Base-by-base conservation (phyloP, 2,888 invertebrate species). In the Drosophila kokeensis region DNA sequence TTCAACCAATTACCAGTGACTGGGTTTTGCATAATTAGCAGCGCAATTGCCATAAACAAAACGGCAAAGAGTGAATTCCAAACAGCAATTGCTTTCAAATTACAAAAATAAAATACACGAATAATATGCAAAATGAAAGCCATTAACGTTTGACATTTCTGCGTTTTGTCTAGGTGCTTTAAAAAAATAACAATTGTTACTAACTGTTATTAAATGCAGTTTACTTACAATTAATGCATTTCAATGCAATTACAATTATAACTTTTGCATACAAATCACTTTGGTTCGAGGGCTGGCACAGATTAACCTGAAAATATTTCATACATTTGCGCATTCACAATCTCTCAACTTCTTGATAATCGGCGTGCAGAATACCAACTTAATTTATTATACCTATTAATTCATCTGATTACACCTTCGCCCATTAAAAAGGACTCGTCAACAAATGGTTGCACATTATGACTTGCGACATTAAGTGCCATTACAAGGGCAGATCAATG, bases 11-110 rank as follows among this genome's bases (percentile, higher is more conserved):
- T 73, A 50, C 54, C 73, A 65, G 62, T 69, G 78, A 77, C 67
- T 73, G 70, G 70, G 67, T 64, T 77, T 60, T 67, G 72, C 78
- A 88, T 89, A 85, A 85, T 89, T 83, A 76, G 81, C 86, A 49
- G 61, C 29, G 67, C 74, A 73, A 83, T 83, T 78, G 80, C 64
- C 68, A 74, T 74, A 85, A 82, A 82, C 73, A 82, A 79, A 79
- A 69, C 59, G 59, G 34, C 57, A 49, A 38, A 21, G 57, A 55
- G 29, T 29, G 50, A 65, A 65, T 62, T 48, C 63, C n/a, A 69
- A 70, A 79, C 73, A 75, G 45, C 67, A 83, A 71, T 75, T 73
- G 70, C 66, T 36, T 49, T 36, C 58, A 42, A 67, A 50, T 59
- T 36, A 49, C 29, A 53, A 53, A 53, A 53, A 29, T 21, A 8